Conservation (phyloP, 2,797 vertebrate genomes). For the Allobates femoralis region DNA sequence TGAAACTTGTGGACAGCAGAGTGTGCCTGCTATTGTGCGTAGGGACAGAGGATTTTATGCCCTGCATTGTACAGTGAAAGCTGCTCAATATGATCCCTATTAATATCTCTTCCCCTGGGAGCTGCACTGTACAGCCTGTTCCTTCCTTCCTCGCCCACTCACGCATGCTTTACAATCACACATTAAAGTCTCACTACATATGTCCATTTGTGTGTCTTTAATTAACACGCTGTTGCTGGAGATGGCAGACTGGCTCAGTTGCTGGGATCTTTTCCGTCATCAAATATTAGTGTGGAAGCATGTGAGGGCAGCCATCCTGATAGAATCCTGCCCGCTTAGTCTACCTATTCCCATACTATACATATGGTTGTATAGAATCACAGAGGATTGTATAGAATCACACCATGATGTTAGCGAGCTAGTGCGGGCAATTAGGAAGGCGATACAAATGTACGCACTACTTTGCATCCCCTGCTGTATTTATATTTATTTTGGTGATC, state of each 20-base stretch:
- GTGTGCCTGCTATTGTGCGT: background rate
- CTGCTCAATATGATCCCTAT: constrained; percentile 39
- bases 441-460: too few relatives aligned
- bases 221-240: constrained; percentile 40
- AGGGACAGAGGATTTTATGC: background rate
- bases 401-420: too few relatives aligned
- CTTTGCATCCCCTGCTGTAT: too few relatives aligned
- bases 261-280: constrained; percentile 19
- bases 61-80: constrained; percentile 13
- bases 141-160: constrained; percentile 53
- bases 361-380: background rate
- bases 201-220: constrained; percentile 44
- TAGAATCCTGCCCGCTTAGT: background rate
- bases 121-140: constrained; percentile 54
- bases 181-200: constrained; percentile 54
- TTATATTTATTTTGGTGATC: too few relatives aligned
- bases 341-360: background rate
- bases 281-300: background rate
- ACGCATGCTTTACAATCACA: constrained; percentile 47
- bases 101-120: constrained; percentile 53
- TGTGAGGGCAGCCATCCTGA: background rate
- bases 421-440: too few relatives aligned
- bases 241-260: background rate
- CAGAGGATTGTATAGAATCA: background rate
- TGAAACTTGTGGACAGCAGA: background rate